phyloP scores from a whole-genome alignment of 2,888 invertebrate species.

The Zeuzera pyrina region DNA sequence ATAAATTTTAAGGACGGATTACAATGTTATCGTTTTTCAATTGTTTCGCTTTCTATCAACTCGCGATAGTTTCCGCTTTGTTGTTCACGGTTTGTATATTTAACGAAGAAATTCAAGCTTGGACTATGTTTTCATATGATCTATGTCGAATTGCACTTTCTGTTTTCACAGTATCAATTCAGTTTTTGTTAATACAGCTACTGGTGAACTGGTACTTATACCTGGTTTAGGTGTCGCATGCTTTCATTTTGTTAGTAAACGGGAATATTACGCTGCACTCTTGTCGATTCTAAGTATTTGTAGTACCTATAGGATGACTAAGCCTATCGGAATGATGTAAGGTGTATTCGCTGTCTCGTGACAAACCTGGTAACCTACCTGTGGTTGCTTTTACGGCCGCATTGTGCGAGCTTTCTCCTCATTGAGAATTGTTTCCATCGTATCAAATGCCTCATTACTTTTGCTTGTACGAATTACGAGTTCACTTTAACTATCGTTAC shows the following conservation, averaged over 20 bases:
- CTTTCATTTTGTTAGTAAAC: no score
- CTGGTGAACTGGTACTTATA: no score
- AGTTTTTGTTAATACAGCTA: conserved; percentile 13
- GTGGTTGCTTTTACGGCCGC: no score
- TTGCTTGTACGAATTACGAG: conserved; percentile 8
- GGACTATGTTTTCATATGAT: conserved; percentile 21
- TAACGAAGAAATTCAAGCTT: conserved; percentile 32
- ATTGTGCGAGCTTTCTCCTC: conserved; percentile 7
- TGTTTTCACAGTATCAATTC: conserved; percentile 26
- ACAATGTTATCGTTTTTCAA: background rate
- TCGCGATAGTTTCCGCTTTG: conserved; percentile 10
- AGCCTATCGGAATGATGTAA: background rate
- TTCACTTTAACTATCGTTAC: background rate
- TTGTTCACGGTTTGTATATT: conserved; percentile 22
- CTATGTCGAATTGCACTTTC: conserved; percentile 21
- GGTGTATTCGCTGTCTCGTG: no score
- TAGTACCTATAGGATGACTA: no score
- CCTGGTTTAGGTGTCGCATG: no score
- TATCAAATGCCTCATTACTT: conserved; percentile 10
- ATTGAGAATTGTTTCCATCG: conserved; percentile 9
- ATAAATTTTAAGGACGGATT: no score
- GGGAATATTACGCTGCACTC: no score
- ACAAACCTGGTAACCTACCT: background rate
- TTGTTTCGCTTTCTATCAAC: background rate
- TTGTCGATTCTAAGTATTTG: no score